Evolutionary conservation across 2,113 vertebrate genomes (phyloP), one percentile per base, ranked within the genome.

Genomic region (Brienomyrus longianalis): DNA sequence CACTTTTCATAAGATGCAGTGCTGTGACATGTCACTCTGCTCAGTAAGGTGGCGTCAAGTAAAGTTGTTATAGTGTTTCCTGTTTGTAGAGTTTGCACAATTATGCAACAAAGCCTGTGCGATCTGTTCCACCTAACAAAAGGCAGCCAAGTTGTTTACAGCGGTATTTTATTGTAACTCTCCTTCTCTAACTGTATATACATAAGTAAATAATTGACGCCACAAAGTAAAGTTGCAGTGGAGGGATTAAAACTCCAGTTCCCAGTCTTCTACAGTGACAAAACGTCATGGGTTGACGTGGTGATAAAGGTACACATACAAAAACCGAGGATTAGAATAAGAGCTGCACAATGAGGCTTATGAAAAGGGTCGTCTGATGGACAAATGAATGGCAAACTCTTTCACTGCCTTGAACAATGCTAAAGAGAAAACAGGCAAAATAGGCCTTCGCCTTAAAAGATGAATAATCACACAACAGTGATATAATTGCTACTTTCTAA

Each of bases 261-360:
- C 56, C 77, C 43, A 13, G 54, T 89, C 56, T 48, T 50, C 87
- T 88, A 47, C 35, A 48, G 47, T 90, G 45, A 59, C 45, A 19
- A 80, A 83, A 51, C 48, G 77, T 89, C 43, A 90, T 62, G 74
- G 88, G 39, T 83, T 23, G 88, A 66, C 45, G 77, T 85, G 47
- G 90, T 88, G 88, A 74, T 54, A 88, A 88, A 56, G 87, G 47
- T n/a, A 31, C 50, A 85, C 86, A 88, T 88, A 59, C 80, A 89
- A 90, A 90, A 87, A 90, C 70, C 86, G 15, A 48, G 88, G 90
- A 90, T 90, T 88, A 90, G 45, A 88, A 92, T 90, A 83, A 86
- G 83, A 77, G 56, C 23, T 85, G 83, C 77, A 91, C 90, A 91
- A 90, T 85, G 27, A 87, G 54, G 21, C 39, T 84, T 48, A 89